Evolutionary conservation across 1,140 invertebrate species (phyloP).

Genomic region (Drosophila bipectinata): DNA sequence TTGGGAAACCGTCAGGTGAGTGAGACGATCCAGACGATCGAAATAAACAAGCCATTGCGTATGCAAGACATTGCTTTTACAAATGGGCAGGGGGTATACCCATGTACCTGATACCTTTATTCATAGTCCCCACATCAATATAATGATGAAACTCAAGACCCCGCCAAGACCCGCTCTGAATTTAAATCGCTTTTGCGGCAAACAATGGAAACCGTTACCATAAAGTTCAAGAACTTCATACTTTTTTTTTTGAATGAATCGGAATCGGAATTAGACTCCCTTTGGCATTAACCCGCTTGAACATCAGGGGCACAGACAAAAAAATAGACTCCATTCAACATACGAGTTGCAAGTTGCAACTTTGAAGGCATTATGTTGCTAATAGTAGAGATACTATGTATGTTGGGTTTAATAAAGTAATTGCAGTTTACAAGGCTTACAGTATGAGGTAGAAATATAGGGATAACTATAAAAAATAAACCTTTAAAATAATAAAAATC

Average conservation of each 20-base stretch:
- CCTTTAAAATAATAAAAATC: not conserved
- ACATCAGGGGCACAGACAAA: slow-evolving; percentile 25
- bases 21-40: slow-evolving; percentile 35
- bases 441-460: not conserved
- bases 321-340: slow-evolving; percentile 15
- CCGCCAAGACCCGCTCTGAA: slow-evolving; percentile 42
- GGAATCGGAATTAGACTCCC: slow-evolving; percentile 18
- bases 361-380: slow-evolving; percentile 21
- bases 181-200: slow-evolving; percentile 51
- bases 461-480: not conserved
- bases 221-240: slow-evolving; percentile 43
- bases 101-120: not conserved
- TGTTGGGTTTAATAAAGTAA: slow-evolving; percentile 29
- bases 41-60: slow-evolving; percentile 69
- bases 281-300: slow-evolving; percentile 52
- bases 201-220: slow-evolving; percentile 42
- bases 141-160: slow-evolving; percentile 52
- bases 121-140: not conserved
- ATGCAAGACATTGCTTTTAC: slow-evolving; percentile 61
- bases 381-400: slow-evolving; percentile 18
- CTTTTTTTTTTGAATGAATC: slow-evolving; percentile 19
- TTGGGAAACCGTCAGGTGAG: slow-evolving; percentile 27
- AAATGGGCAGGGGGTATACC: too few species aligned
- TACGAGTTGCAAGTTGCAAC: slow-evolving; percentile 9
- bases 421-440: slow-evolving; percentile 8